phyloP scores from a whole-genome alignment of 2,113 vertebrate genomes.

The Hassar affinis region DNA sequence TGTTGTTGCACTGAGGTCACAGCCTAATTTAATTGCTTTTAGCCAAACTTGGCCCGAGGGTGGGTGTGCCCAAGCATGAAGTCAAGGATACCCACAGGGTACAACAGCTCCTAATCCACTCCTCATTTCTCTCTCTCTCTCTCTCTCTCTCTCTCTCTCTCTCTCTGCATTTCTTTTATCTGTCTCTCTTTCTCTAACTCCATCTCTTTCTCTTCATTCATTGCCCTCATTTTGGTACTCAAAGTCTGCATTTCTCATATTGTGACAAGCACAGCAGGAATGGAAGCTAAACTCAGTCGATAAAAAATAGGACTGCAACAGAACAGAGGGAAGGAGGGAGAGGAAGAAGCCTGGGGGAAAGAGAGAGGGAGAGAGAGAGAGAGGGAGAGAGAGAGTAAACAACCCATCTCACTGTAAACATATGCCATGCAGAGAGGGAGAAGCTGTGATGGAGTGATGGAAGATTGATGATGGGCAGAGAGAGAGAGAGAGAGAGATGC shows the following conservation, averaged over 20 bases:
- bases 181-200: neutral
- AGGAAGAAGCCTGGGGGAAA: neutral
- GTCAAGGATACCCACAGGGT: constrained; percentile 13
- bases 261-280: constrained; percentile 41
- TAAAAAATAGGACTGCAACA: constrained; percentile 45
- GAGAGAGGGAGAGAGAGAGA: constrained; percentile 46
- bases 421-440: constrained; percentile 11
- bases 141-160: too few species aligned
- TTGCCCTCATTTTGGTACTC: constrained; percentile 32
- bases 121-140: neutral
- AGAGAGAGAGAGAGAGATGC: constrained; percentile 39
- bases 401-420: constrained; percentile 31
- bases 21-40: constrained; percentile 35
- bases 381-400: constrained; percentile 47
- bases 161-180: neutral
- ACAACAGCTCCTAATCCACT: neutral
- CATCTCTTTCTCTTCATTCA: constrained; percentile 9
- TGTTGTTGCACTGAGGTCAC: neutral
- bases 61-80: constrained; percentile 1
- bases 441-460: constrained; percentile 55
- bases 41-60: constrained; percentile 12
- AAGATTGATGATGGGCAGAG: constrained; percentile 39
- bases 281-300: constrained; percentile 30
- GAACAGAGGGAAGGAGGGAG: constrained; percentile 35
- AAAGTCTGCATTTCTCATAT: constrained; percentile 26